These are phyloP conservation scores for Herpetotheres cachinnans DNA, from an alignment of 2,113 vertebrate species.

Conservation along the genomic window DNA sequence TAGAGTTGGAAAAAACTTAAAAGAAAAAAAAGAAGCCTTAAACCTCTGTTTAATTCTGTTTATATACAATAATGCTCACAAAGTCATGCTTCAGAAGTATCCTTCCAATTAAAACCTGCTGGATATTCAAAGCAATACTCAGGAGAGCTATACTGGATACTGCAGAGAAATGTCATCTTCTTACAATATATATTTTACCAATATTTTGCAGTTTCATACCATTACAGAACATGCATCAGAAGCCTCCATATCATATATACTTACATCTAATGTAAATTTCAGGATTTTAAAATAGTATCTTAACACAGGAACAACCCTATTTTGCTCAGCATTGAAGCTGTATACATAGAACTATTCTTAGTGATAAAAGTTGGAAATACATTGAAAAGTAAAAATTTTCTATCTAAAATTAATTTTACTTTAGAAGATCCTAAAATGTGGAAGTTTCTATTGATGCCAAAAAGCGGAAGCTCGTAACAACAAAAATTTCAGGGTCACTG, in stretches of 20 bases:
- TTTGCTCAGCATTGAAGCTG: not conserved
- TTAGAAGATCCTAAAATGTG: not conserved
- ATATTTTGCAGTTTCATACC: slow-evolving; percentile 25
- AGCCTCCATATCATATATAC: not conserved
- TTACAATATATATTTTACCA: slow-evolving; percentile 24
- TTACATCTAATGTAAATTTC: not conserved
- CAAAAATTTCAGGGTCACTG: not conserved
- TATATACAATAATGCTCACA: not conserved
- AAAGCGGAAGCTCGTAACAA: not conserved
- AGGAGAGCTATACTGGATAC: not conserved
- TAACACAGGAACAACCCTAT: not conserved
- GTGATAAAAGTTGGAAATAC: not conserved
- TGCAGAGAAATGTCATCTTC: not conserved
- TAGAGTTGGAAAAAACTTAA: not conserved
- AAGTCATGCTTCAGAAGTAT: not conserved
- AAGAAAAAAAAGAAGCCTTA: not conserved
- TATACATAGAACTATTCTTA: not conserved
- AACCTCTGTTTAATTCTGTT: not conserved
- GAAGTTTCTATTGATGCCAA: not conserved
- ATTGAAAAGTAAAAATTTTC: not conserved
- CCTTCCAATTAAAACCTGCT: not conserved
- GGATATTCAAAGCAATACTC: not conserved
- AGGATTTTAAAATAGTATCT: not conserved
- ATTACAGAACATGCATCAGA: not conserved
- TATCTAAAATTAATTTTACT: not conserved